phyloP scores from a whole-genome alignment of 2,797 vertebrate genomes.

The Podargus strigoides region DNA sequence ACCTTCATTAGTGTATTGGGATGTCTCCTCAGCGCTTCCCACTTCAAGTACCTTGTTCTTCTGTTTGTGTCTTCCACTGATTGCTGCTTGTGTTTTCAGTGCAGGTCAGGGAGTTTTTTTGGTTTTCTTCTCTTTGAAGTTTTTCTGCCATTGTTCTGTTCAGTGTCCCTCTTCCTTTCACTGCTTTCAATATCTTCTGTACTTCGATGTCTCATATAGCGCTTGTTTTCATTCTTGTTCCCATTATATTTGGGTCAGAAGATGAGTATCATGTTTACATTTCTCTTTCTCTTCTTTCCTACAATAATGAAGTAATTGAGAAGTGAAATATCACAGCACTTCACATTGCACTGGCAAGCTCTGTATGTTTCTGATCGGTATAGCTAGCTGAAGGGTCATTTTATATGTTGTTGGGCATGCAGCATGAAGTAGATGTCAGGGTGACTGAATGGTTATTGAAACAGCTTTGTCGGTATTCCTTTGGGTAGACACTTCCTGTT shows the following conservation, averaged over 20 bases:
- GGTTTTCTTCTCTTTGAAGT: neutral
- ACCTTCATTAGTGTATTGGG: neutral
- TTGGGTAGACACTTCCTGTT: neutral
- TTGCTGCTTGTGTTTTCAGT: neutral
- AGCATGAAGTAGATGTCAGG: neutral
- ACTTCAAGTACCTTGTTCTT: neutral
- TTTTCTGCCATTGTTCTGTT: neutral
- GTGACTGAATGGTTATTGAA: neutral
- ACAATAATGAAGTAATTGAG: neutral
- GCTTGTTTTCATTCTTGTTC: neutral
- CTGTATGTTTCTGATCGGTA: fast-evolving
- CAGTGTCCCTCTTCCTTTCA: neutral
- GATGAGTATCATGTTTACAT: neutral
- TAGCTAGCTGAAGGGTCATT: neutral
- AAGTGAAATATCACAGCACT: neutral
- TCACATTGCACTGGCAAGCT: neutral
- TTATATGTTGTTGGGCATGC: neutral
- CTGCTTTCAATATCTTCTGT: neutral
- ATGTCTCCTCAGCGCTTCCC: neutral
- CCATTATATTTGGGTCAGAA: neutral
- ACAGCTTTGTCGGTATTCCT: neutral
- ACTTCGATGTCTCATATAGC: neutral
- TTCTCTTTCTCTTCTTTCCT: neutral
- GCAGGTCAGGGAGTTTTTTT: constrained; percentile 20
- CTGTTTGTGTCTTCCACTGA: constrained; percentile 17